Evolutionary conservation across 2,888 invertebrate species (phyloP), one percentile per base, ranked within the genome.

Genomic region (Rhingia campestris): DNA sequence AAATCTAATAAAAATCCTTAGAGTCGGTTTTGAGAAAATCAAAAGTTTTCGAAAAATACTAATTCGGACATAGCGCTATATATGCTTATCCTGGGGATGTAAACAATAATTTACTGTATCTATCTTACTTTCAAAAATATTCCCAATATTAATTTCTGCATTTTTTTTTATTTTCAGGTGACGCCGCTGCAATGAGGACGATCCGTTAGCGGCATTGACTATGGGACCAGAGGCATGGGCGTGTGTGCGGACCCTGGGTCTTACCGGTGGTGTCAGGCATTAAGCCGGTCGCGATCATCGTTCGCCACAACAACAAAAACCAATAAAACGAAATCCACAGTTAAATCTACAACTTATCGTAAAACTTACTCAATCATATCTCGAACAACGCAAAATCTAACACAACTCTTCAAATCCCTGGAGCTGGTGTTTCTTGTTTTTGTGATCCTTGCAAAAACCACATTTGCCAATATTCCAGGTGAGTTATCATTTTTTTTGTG

Each of bases 171-270:
- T 12, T 92, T 92, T 7, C 89, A 93, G 93, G 93, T 93, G 92
- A 92, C 92, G 92, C 92, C 92, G 94, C 94, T 94, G 93, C 93
- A 93, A 94, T 93, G 94, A 95, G 94, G 93, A 95, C 94, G 95
- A 95, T 94, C 94, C 94, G 94, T 95, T 94, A 94, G 94, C 93
- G 94, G 93, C 93, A 92, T 92, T 92, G 93, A 94, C 93, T 94
- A 96, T 96, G 96, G 96, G 95, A 96, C 94, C 94, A 95, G 95
- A 96, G 96, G 96, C 94, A 96, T 96, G 96, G 96, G 95, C 95
- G 95, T 95, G 95, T 95, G 95, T 94, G 95, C 95, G 95, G 95
- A 95, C 95, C 95, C 94, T 94, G 92, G 93, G 94, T 94, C 93
- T 94, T 93, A 93, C 92, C 92, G 93, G 93, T 93, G 93, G 93